phyloP scores from a whole-genome alignment of 2,113 vertebrate species.

The Vombatus ursinus region DNA sequence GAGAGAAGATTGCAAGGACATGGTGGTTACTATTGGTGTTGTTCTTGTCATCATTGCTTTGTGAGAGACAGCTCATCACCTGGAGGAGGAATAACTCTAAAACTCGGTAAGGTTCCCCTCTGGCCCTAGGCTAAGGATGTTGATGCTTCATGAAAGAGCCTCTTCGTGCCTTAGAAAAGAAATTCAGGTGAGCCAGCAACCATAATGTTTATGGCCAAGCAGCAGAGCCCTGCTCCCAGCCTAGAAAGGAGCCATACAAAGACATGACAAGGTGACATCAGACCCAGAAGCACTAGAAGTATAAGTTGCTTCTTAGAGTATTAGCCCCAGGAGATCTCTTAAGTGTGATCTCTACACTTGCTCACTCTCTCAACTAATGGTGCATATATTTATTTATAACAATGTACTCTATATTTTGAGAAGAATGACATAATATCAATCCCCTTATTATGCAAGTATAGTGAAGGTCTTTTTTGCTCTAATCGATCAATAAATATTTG shows the following conservation, averaged over 20 bases:
- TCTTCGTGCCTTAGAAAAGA: not conserved
- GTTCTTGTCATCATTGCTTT: not conserved
- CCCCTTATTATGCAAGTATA: not conserved
- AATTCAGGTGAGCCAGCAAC: not conserved
- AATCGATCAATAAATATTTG: no score
- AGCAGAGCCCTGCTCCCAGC: not conserved
- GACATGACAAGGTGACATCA: not conserved
- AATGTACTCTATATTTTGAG: not conserved
- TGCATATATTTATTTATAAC: not conserved
- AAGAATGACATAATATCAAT: not conserved
- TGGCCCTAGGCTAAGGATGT: not conserved
- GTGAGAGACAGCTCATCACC: not conserved
- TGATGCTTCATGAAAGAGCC: not conserved
- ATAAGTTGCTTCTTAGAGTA: not conserved
- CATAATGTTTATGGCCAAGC: not conserved
- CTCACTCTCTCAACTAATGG: not conserved
- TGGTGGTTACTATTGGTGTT: not conserved
- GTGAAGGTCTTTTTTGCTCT: not conserved
- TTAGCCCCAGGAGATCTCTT: not conserved
- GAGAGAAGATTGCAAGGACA: not conserved
- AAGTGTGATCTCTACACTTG: not conserved
- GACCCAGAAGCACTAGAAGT: not conserved
- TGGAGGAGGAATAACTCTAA: not conserved
- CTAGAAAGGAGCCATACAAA: not conserved
- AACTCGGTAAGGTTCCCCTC: not conserved